Evolutionary conservation across 2,113 vertebrate genomes (phyloP).

Genomic region (Neomonachus schauinslandi): DNA sequence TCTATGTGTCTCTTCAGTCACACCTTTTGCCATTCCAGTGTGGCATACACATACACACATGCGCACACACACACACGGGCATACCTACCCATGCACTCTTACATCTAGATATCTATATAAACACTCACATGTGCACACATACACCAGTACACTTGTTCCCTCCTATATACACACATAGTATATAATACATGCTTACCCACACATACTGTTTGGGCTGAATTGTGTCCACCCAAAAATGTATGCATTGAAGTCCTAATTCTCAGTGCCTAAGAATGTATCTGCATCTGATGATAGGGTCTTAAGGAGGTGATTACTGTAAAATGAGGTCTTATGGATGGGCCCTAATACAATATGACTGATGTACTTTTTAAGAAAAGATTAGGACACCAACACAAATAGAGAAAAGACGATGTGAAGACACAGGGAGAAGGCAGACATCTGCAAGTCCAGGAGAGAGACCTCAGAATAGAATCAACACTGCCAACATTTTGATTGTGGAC

Average conservation of each 20-base stretch:
- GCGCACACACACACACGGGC: rapidly evolving
- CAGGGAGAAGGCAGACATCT: not conserved
- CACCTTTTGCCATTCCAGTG: not conserved
- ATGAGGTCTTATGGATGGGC: not conserved
- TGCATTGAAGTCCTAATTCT: not conserved
- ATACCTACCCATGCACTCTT: not conserved
- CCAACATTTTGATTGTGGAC: not conserved
- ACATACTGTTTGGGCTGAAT: not conserved
- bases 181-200: not conserved
- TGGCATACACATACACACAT: rapidly evolving
- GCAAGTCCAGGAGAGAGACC: not conserved
- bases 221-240: not conserved
- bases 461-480: not conserved
- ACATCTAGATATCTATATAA: not conserved
- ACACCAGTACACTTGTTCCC: not conserved
- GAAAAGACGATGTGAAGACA: not conserved
- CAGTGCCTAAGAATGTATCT: not conserved
- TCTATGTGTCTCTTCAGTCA: not conserved
- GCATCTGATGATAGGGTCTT: not conserved
- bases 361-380: not conserved
- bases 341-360: not conserved
- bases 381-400: not conserved
- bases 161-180: not conserved
- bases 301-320: not conserved
- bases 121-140: not conserved